Conservation (phyloP, 2,797 vertebrate species). For the Tangara arthus region DNA sequence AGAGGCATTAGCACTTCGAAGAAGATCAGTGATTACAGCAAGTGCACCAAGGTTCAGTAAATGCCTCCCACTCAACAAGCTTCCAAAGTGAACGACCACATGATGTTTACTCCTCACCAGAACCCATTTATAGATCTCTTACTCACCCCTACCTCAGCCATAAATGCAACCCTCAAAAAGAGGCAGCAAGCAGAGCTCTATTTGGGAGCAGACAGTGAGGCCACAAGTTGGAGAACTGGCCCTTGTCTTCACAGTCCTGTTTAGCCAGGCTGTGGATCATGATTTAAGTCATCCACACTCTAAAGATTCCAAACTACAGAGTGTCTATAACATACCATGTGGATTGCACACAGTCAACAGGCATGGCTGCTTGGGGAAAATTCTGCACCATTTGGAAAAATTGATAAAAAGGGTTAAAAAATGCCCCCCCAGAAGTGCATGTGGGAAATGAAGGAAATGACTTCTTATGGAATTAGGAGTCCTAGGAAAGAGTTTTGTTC, state of each 20-base stretch:
- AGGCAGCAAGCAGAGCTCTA: not conserved
- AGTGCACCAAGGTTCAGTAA: slow-evolving; percentile 17
- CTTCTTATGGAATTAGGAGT: not conserved
- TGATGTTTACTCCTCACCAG: slow-evolving; percentile 73
- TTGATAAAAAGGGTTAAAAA: not conserved
- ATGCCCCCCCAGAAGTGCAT: not conserved
- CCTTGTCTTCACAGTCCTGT: not conserved
- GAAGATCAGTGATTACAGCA: slow-evolving; percentile 24
- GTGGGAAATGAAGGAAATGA: not conserved
- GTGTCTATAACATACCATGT: not conserved
- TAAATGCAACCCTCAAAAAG: slow-evolving; percentile 31
- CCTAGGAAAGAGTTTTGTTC: not conserved
- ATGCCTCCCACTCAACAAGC: slow-evolving; percentile 55
- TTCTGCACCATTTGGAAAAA: not conserved
- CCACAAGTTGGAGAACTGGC: not conserved
- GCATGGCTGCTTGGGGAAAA: not conserved
- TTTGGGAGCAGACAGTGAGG: not conserved
- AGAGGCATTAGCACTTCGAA: not conserved
- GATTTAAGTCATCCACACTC: not conserved
- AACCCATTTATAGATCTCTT: slow-evolving; percentile 77
- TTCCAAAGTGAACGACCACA: slow-evolving; percentile 67
- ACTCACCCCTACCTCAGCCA: slow-evolving; percentile 62
- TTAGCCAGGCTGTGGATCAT: not conserved
- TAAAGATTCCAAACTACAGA: not conserved
- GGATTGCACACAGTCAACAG: not conserved